Evolutionary conservation across 1,140 invertebrate species (phyloP).

Genomic region (Solen grandis): DNA sequence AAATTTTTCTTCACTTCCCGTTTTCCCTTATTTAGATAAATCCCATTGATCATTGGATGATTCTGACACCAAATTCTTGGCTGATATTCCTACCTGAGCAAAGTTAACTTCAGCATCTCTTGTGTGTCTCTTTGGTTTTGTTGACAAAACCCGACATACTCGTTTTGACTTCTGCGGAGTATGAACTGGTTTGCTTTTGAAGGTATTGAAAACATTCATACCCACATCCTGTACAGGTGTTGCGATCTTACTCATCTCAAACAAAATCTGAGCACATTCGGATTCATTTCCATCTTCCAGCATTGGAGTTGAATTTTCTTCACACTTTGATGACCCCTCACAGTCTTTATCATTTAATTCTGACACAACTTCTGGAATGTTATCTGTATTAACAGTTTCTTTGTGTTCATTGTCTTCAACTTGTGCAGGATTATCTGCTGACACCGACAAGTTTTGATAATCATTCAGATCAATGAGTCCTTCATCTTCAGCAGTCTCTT

Average conservation of each 20-base stretch:
- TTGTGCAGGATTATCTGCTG: background rate
- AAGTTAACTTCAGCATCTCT: slow-evolving; percentile 58
- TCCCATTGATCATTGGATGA: slow-evolving; percentile 68
- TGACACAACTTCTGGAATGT: no score
- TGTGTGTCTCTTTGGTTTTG: slow-evolving; percentile 54
- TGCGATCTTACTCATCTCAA: slow-evolving; percentile 25
- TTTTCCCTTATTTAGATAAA: slow-evolving; percentile 74
- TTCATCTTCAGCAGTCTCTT: background rate
- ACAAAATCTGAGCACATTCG: slow-evolving; percentile 33
- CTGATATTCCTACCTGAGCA: slow-evolving; percentile 65
- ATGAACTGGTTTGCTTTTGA: no score
- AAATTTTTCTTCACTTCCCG: slow-evolving; percentile 67
- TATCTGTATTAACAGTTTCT: background rate
- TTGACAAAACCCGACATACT: slow-evolving; percentile 26
- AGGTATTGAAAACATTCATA: background rate
- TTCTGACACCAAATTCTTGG: slow-evolving; percentile 63
- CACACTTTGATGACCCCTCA: no score
- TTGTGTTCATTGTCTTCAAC: background rate
- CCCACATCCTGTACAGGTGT: background rate
- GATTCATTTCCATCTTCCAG: background rate
- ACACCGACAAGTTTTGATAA: background rate
- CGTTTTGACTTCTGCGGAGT: slow-evolving; percentile 5
- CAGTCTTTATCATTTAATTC: no score
- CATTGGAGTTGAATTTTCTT: background rate
- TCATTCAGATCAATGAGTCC: background rate